Evolutionary conservation across 1,140 invertebrate genomes (phyloP), one percentile per base, ranked within the genome.

Genomic region (Halesus radiatus): DNA sequence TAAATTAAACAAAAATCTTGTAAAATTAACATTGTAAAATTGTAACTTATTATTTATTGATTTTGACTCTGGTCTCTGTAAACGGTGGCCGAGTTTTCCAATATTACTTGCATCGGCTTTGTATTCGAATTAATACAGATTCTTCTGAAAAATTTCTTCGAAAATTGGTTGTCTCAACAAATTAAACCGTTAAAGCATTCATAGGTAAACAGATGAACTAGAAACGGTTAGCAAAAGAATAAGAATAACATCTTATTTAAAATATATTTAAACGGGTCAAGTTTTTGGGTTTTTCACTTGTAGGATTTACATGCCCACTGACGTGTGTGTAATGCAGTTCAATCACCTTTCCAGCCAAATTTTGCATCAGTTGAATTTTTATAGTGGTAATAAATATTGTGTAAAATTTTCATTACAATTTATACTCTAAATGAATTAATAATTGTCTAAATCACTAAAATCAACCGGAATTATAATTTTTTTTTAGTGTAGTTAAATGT

Each of bases 401-500:
- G 37, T 45, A 13, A 45, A 45, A 45, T 45, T 45, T 45, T 45
- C 37, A 45, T 45, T 10, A 45, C 37, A 45, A 45, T 45, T 45
- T 45, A 13, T 13, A 45, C 13, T 8, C 10, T 45, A 45, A 45
- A 10, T 37, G 3, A 37, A 37, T 4, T 45, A 13, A 45, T 45
- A 45, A 45, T 45, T 45, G 5, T 45, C 7, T 10, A 45, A 45
- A 45, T 45, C 1, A 45, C 64, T 18, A 68, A 68, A 68, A n/a
- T 68, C 18, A 68, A 68, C 64, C 18, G 32, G n/a, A 50, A 68
- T 32, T 68, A 37, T 37, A 45, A 45, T 45, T 45, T 4, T 68
- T 8, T 66, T 32, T 66, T 18, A 60, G 6, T 22, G 13, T 32
- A 66, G 20, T 66, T 22, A 20, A 72, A 72, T 26, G 37, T 72